Percentiles rank a stretch among this genome's conserved stretches.
Conservation (phyloP, 2,888 invertebrate species). For the Drosophila austrosaltans region DNA sequence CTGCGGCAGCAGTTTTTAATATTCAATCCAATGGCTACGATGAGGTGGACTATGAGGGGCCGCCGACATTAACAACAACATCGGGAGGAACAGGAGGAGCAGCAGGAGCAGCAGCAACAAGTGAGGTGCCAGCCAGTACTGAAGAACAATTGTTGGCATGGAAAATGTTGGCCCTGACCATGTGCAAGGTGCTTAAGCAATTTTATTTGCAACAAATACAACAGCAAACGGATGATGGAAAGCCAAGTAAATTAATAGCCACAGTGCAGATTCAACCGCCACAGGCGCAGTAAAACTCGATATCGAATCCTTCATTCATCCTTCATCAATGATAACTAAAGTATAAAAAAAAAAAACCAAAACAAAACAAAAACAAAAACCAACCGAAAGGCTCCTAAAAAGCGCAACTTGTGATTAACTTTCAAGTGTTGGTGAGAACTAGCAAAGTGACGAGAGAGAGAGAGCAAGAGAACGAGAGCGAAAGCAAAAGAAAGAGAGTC, state of each 20-base stretch:
- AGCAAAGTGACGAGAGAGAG: slow-evolving; percentile 44
- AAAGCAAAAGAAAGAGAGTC: slow-evolving; percentile 37
- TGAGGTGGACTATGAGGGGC: slow-evolving; percentile 69
- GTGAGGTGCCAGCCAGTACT: slow-evolving; percentile 53
- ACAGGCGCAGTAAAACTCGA: slow-evolving; percentile 61
- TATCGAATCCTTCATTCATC: slow-evolving; percentile 10
- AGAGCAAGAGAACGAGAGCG: slow-evolving; percentile 29
- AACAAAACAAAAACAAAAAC: slow-evolving; percentile 6
- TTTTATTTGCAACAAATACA: slow-evolving; percentile 76
- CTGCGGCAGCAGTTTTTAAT: slow-evolving; percentile 22
- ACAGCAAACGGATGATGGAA: slow-evolving; percentile 45
- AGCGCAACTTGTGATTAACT: slow-evolving; percentile 76
- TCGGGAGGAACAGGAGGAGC: slow-evolving; percentile 3
- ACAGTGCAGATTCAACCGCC: slow-evolving; percentile 80
- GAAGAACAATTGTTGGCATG: slow-evolving; percentile 76
- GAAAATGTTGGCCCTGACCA: slow-evolving; percentile 80
- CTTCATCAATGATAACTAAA: slow-evolving; percentile 5
- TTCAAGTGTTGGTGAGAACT: slow-evolving; percentile 74
- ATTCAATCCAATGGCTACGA: slow-evolving; percentile 48
- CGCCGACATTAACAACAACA: slow-evolving; percentile 42
- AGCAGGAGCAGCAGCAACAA: slow-evolving; percentile 42
- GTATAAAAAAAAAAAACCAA: slow-evolving; percentile 26
- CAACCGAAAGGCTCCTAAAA: slow-evolving; percentile 57
- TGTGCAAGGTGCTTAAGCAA: slow-evolving; percentile 81
- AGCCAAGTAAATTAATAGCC: slow-evolving; percentile 66